Evolutionary conservation across 2,113 vertebrate genomes (phyloP).

Genomic region (Isichthys henryi): DNA sequence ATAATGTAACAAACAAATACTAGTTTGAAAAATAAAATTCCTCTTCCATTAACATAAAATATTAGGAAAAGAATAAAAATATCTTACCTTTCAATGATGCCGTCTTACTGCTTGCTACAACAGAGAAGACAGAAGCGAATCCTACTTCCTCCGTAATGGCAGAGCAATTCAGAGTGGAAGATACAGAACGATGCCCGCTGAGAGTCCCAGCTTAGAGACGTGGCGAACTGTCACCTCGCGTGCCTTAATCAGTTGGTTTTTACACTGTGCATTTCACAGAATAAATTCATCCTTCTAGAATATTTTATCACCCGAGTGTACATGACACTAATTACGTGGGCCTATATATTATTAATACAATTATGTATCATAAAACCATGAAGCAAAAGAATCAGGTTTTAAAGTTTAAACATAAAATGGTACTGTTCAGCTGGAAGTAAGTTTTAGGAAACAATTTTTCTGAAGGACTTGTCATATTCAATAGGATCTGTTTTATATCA

Average conservation of each 20-base stretch:
- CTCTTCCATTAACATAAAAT: not conserved
- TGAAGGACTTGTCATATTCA: not conserved
- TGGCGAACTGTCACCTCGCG: not conserved
- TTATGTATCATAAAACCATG: not conserved
- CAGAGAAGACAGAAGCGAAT: not conserved
- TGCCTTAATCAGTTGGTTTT: not conserved
- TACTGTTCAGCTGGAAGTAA: not conserved
- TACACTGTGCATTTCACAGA: not conserved
- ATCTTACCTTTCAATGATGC: not conserved
- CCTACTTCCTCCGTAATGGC: not conserved
- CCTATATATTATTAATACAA: not conserved
- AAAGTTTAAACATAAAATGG: not conserved
- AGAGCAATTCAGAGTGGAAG: not conserved
- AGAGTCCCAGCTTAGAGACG: constrained; percentile 12
- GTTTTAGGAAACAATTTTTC: not conserved
- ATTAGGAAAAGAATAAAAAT: not conserved
- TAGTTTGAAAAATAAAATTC: not conserved
- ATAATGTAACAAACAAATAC: not conserved
- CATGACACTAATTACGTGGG: not conserved
- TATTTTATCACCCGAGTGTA: not conserved
- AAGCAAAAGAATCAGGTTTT: not conserved
- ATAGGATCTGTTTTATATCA: not conserved
- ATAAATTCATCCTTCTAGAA: not conserved
- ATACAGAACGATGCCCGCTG: not conserved
- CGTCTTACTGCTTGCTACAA: not conserved